Base-by-base conservation (phyloP, 2,797 vertebrate genomes). In the Rachycentron canadum region DNA sequence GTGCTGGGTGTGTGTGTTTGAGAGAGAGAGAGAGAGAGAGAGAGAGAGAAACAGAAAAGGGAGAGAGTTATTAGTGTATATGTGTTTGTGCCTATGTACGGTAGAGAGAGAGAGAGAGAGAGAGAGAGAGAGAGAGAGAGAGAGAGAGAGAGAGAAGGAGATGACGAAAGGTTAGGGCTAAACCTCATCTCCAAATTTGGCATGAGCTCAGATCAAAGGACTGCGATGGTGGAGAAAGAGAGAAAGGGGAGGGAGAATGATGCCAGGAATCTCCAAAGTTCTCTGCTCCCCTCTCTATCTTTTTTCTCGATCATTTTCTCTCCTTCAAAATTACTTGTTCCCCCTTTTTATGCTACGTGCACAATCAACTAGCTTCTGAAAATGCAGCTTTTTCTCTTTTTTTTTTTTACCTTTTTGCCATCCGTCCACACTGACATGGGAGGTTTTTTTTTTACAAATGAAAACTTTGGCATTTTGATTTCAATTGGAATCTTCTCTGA, bases 181-280 rank as follows among this genome's bases (percentile, higher is more conserved):
- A 89, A 87, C 40, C 57, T 72, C 77, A 85, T 82, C 80, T 86
- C 83, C 88, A 90, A 89, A 89, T 89, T 77, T 84, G 84, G 78
- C 81, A 86, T 80, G 68, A 86, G 78, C 84, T 88, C 59, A 87
- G 85, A 90, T 90, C 80, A 89, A 92, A 90, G 79, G 61, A 82
- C 64, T 47, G 83, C n/a, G 38, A 71, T 64, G 78, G 68, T 70
- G 10, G 69, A 73, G 73, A 78, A 76, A 62, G 73, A 78, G 73
- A 61, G 41, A 62, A 73, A 58, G 66, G 72, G 55, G 73, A 47
- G 26, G 40, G 77, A 45, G 55, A 71, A 70, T 26, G 43, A 84
- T 73, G 73, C 69, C 53, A 79, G 66, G 79, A 86, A 81, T 69
- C 73, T 66, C 52, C 68, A 50, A 36, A 78, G 70, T 72, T 61